Conservation (phyloP, 1,140 invertebrate genomes). For the Lepidurus apus region DNA sequence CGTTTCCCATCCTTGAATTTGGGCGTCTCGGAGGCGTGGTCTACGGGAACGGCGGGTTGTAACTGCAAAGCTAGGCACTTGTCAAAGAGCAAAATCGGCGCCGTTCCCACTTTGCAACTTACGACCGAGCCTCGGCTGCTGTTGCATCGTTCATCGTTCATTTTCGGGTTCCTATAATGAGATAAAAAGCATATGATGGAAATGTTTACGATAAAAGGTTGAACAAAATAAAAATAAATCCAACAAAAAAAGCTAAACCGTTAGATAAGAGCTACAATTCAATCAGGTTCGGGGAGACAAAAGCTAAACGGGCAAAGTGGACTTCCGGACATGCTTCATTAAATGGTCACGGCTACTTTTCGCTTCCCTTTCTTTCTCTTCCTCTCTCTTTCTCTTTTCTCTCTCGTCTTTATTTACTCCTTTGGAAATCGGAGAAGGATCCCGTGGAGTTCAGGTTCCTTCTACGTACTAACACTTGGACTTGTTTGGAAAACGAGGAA, state of each 20-base stretch:
- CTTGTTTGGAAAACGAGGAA: neutral
- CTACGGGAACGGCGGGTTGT: neutral
- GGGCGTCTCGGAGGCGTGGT: neutral
- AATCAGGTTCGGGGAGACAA: neutral
- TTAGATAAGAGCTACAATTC: neutral
- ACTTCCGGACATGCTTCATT: slow-evolving; percentile 9
- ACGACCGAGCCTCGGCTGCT: neutral
- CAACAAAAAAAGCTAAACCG: neutral
- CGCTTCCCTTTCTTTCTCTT: neutral
- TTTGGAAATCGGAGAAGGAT: neutral
- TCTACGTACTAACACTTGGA: neutral
- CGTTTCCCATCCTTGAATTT: neutral
- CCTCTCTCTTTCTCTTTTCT: neutral
- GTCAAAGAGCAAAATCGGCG: slow-evolving; percentile 6
- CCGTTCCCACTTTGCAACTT: slow-evolving; percentile 15
- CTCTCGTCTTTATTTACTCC: too few species aligned
- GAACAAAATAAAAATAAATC: neutral
- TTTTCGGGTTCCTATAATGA: neutral
- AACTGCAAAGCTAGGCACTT: slow-evolving; percentile 14
- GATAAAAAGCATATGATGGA: neutral
- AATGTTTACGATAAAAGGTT: neutral
- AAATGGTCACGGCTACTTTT: neutral
- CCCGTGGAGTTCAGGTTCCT: neutral
- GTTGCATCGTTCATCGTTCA: neutral
- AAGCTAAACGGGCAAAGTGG: neutral